These are phyloP conservation scores for Eufriesea mexicana DNA, from an alignment of 1,140 invertebrate species.

Conservation along the genomic window DNA sequence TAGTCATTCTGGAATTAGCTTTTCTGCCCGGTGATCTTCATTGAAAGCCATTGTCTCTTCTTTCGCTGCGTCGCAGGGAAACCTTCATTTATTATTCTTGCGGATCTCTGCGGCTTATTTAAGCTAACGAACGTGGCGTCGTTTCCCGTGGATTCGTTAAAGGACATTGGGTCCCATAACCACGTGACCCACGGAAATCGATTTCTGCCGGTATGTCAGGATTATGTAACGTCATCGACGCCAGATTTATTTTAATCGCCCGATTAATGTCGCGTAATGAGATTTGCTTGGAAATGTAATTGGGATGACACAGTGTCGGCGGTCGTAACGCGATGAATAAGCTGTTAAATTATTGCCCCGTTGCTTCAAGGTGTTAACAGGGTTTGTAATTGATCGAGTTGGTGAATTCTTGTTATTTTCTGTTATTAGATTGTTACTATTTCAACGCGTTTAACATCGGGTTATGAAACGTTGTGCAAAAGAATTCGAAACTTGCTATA, in stretches of 20 bases:
- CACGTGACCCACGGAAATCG: background rate
- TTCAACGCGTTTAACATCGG: no score
- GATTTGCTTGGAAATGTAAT: slow-evolving; percentile 9
- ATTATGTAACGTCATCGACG: background rate
- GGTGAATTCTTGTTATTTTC: no score
- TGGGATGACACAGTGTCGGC: background rate
- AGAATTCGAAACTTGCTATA: no score
- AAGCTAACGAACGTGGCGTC: background rate
- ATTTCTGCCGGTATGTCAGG: background rate
- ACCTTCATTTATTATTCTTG: slow-evolving; percentile 13
- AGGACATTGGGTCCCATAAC: background rate
- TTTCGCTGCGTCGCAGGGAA: background rate
- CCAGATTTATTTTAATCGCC: slow-evolving; percentile 6
- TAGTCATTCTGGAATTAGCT: slow-evolving; percentile 63
- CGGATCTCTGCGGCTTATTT: background rate
- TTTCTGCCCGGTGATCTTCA: slow-evolving; percentile 25
- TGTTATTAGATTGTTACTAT: no score
- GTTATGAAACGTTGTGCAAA: no score
- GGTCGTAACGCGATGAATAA: background rate
- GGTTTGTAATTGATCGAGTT: background rate
- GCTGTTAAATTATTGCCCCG: background rate
- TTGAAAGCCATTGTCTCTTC: slow-evolving; percentile 32
- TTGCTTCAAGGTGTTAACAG: background rate
- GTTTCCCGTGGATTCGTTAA: background rate
- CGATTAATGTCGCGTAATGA: background rate